Base-by-base conservation (phyloP, 2,888 invertebrate species). In the Drosophila recens region DNA sequence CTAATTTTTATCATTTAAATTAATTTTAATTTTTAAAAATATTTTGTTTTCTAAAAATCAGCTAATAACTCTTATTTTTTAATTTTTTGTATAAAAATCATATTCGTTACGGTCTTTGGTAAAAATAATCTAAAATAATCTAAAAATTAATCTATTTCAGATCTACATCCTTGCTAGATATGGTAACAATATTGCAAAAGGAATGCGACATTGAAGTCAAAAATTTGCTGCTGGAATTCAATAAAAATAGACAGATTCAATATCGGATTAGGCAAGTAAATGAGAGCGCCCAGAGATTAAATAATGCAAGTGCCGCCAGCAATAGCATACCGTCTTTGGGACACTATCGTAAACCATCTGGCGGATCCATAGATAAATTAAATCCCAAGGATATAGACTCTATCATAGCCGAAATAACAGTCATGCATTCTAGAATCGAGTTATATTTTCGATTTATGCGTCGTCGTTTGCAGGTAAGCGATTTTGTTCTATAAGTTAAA, bases 351-450 rank as follows among this genome's bases (percentile, higher is more conserved):
- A 93, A 92, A 63, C 86, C 90, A n/a, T 92, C 92, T 6, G 91
- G 91, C 0, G 91, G 91, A 34, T 90, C 92, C 1, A 79, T 93
- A 15, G 95, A 95, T 67, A 95, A 94, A 83, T 91, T 94, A 17
- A 97, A 98, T 92, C 96, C 97, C 0, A 96, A 97, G 88, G 96
- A 96, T 82, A 94, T 98, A 62, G 99, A 99, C 93, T 95, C 96
- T 0, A 93, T 97, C 48, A 95, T 99, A 67, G 96, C 96, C 0
- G 99, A 99, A 93, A 95, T 99, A 67, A 98, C 98, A 0, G 94
- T 98, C 52, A 96, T 98, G 93, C 98, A 98, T 93, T 96, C 97
- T 0, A 94, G 98, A 76, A 95, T 97, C n/a, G 97, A 97, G 90
- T 93, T 99, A 23, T 99, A 99, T 92, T 95, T 97, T 82, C 94